Evolutionary conservation across 2,113 vertebrate species (phyloP).

Genomic region (Meleagris gallopavo): DNA sequence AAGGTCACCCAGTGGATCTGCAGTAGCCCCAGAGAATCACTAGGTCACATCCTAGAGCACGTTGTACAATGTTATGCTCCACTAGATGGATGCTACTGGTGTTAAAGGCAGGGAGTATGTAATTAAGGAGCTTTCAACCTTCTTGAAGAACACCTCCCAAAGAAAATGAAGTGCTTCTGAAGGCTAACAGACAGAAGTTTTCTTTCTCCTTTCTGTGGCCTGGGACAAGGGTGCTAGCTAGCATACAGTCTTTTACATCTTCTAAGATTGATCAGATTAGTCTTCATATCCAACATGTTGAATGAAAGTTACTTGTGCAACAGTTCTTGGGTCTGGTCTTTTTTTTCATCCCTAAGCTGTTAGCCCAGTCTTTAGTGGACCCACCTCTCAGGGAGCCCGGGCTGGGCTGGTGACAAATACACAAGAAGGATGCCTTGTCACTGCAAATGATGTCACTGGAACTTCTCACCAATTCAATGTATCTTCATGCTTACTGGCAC

Average conservation of each 20-base stretch:
- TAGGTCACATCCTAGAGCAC: not conserved
- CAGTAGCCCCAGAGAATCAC: not conserved
- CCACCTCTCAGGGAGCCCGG: not conserved
- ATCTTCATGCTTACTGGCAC: not conserved
- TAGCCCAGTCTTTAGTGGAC: not conserved
- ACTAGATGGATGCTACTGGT: not conserved
- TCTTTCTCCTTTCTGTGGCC: slow-evolving; percentile 17
- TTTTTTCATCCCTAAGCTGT: not conserved
- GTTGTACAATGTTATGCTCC: not conserved
- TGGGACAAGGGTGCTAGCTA: not conserved
- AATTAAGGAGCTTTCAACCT: not conserved
- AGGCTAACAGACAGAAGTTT: not conserved
- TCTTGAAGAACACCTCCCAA: not conserved
- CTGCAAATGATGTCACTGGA: not conserved
- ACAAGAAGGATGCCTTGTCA: not conserved
- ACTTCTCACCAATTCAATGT: not conserved
- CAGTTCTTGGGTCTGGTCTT: not conserved
- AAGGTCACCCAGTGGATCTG: not conserved
- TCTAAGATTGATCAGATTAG: not conserved
- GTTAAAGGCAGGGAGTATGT: not conserved
- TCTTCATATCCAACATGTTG: not conserved
- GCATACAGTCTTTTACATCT: not conserved
- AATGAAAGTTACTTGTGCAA: not conserved
- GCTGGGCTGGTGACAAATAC: not conserved
- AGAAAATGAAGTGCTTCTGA: not conserved